Evolutionary conservation across 30 jellyfish, hydroid and myxozoan genomes (phyloP), one percentile per base, ranked within the genome.

Genomic region (Chironex yamaguchii): DNA sequence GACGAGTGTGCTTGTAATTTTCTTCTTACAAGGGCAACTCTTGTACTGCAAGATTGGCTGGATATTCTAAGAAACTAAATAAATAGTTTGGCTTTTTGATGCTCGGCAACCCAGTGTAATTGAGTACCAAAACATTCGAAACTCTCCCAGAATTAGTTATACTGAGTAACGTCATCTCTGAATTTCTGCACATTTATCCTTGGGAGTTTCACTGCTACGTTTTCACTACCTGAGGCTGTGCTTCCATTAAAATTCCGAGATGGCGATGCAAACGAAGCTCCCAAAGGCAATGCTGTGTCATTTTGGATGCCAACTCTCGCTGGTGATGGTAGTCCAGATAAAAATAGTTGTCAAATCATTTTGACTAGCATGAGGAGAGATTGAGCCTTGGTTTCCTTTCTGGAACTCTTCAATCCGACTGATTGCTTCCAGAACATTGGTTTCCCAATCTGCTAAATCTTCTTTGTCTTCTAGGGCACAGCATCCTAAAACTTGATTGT

Each of bases 241-340:
- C 11, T n/a, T n/a, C n/a, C n/a, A n/a, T n/a, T n/a, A n/a, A 14
- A 52, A 52, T 52, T 52, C 25, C 69, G 69, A 52, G 69, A 52
- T 52, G 69, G 69, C 69, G 69, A 52, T 52, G 69, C 69, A 20
- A 31, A 31, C 22, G 69, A 20, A 52, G 69, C 30, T 31, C 69
- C 69, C 69, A 28, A 28, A 31, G 25, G 69, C 25, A 31, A 31
- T 20, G 25, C 69, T 52, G 69, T 31, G 22, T 52, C 69, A 31
- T 52, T 28, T 31, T 52, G 69, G 22, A 31, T 52, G 69, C 69
- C 69, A 52, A 11, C 2, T 31, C 69, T 52, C 25, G 69, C 69
- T 52, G 69, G 69, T 31, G 69, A 52, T 31, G 69, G 69, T 52
- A 52, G 22, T 52, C 25, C 69, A 31, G 25, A 52, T 20, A n/a